Conservation (phyloP, 2,888 invertebrate genomes). For the Sericinus montela region DNA sequence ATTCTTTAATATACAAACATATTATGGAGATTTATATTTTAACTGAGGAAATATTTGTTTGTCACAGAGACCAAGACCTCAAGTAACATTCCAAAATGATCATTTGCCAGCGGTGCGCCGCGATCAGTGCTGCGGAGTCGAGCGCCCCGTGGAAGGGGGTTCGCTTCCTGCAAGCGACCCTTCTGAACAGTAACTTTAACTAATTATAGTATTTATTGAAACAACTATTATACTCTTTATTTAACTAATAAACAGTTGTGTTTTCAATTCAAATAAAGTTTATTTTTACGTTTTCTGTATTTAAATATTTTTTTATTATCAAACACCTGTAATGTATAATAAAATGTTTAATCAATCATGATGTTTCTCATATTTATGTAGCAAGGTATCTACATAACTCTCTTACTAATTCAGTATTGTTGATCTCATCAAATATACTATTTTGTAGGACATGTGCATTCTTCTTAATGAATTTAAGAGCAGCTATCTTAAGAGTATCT, state of each 20-base stretch:
- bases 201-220: slow-evolving; percentile 54
- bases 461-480: slow-evolving; percentile 57
- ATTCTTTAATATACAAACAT: no score
- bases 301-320: slow-evolving; percentile 27
- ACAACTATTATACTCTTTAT: slow-evolving; percentile 40
- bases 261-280: slow-evolving; percentile 70
- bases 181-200: slow-evolving; percentile 18
- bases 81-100: slow-evolving; percentile 76
- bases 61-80: slow-evolving; percentile 73
- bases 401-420: slow-evolving; percentile 47
- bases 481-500: slow-evolving; percentile 42
- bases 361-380: slow-evolving; percentile 18
- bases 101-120: slow-evolving; percentile 31
- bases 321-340: slow-evolving; percentile 10
- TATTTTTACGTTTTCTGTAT: slow-evolving; percentile 73
- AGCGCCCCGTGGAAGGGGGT: slow-evolving; percentile 2
- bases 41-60: slow-evolving; percentile 64
- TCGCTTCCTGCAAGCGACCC: slow-evolving; percentile 18
- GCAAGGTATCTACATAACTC: slow-evolving; percentile 53
- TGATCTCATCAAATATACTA: slow-evolving; percentile 49
- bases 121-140: slow-evolving; percentile 19
- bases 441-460: slow-evolving; percentile 43
- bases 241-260: slow-evolving; percentile 56
- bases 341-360: slow-evolving; percentile 7
- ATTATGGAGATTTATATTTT: slow-evolving; percentile 45